phyloP scores from a whole-genome alignment of 2,888 invertebrate genomes.

The Clitarchus hookeri region DNA sequence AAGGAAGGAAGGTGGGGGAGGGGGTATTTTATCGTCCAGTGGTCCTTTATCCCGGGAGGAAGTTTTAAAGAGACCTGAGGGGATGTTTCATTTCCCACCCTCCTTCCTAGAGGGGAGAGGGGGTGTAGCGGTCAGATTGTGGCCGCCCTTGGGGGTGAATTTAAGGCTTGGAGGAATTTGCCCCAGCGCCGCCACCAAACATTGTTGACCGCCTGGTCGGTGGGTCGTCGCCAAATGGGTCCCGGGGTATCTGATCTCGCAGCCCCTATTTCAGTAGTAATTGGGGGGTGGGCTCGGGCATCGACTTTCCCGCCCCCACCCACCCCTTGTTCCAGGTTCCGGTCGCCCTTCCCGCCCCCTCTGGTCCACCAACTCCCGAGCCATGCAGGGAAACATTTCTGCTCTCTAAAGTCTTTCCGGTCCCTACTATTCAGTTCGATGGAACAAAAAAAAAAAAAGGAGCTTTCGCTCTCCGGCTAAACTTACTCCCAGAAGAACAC shows the following conservation, averaged over 20 bases:
- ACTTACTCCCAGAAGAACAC: not conserved
- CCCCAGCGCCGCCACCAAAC: not conserved
- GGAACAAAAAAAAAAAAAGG: not conserved
- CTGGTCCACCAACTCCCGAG: not conserved
- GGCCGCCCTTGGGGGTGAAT: not conserved
- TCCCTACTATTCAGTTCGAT: constrained; percentile 9
- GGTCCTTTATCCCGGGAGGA: constrained; percentile 9
- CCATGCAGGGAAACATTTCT: constrained; percentile 8
- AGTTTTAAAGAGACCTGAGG: constrained; percentile 9
- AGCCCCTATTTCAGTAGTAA: constrained; percentile 14
- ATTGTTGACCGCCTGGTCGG: not conserved
- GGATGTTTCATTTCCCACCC: constrained; percentile 8
- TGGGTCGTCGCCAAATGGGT: not conserved
- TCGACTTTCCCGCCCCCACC: not conserved
- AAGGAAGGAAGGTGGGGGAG: not conserved
- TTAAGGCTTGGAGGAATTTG: constrained; percentile 9
- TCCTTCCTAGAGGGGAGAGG: not conserved
- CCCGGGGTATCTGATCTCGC: constrained; percentile 10
- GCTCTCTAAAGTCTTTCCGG: not conserved
- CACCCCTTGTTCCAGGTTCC: not conserved
- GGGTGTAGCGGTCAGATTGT: not conserved
- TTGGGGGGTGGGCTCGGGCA: constrained; percentile 3
- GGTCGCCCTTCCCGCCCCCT: too few species aligned
- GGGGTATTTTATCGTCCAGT: not conserved
- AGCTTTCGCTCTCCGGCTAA: not conserved